Percentiles rank a stretch among this genome's conserved stretches.
These are phyloP conservation scores for Hybos culiciformis DNA, from an alignment of 2,888 invertebrate species.

Conservation along the genomic window DNA sequence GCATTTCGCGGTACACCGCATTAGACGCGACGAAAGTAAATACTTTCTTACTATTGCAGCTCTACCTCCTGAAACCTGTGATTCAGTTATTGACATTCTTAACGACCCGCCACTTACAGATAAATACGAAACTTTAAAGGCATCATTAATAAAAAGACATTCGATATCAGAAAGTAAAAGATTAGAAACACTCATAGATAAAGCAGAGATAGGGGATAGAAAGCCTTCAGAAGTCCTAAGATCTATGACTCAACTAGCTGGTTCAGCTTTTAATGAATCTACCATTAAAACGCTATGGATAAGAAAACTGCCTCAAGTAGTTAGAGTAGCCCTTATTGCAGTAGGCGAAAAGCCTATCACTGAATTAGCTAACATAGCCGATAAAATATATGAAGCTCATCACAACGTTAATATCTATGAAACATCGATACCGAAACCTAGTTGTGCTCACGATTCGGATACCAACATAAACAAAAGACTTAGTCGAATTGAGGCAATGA, in stretches of 20 bases:
- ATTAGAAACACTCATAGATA: slow-evolving; percentile 1
- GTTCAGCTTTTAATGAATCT: slow-evolving; percentile 1
- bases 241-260: slow-evolving; percentile 5
- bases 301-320: slow-evolving; percentile 3
- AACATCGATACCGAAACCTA: too few species aligned
- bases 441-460: too few species aligned
- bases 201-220: slow-evolving; percentile 5
- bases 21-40: slow-evolving; percentile 3
- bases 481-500: too few species aligned
- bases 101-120: slow-evolving; percentile 1
- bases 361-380: slow-evolving; percentile 2
- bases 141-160: background rate
- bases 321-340: slow-evolving; percentile 5
- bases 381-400: slow-evolving; percentile 7
- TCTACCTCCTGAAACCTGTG: slow-evolving; percentile 4
- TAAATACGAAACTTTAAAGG: slow-evolving; percentile 2
- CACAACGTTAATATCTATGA: too few species aligned
- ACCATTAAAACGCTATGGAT: slow-evolving; percentile 4
- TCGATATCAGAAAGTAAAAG: slow-evolving; percentile 3
- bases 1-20: slow-evolving; percentile 3
- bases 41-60: slow-evolving; percentile 5
- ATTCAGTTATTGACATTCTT: slow-evolving; percentile 5
- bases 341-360: slow-evolving; percentile 2
- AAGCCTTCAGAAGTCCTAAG: slow-evolving; percentile 5
- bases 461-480: too few species aligned